A percentile compares a stretch with the other conserved stretches of the same genome.
These are phyloP conservation scores for Drosophila colorata DNA, from an alignment of 2,888 invertebrate genomes.

Conservation along the genomic window DNA sequence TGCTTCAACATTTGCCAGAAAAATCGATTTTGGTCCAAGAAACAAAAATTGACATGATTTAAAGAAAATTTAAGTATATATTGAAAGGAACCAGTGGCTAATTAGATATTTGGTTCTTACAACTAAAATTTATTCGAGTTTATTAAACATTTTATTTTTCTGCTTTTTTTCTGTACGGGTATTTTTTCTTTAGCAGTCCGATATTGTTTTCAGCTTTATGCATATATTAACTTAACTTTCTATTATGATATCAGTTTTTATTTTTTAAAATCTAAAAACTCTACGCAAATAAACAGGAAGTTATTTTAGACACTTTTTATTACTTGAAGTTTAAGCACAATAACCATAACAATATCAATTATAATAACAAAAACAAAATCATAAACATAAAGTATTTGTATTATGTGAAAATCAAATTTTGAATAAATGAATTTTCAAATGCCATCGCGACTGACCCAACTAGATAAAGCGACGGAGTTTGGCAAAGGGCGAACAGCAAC, in stretches of 20 bases:
- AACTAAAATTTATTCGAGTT: background rate
- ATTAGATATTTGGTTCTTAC: background rate
- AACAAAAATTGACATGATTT: no score
- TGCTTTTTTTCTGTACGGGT: no score
- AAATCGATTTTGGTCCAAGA: background rate
- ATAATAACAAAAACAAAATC: slow-evolving; percentile 8
- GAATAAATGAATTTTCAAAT: slow-evolving; percentile 44
- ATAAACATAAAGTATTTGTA: slow-evolving; percentile 14
- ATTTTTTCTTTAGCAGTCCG: no score
- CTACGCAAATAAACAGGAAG: background rate
- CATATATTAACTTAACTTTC: no score
- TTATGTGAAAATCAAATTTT: slow-evolving; percentile 34
- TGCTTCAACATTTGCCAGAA: background rate
- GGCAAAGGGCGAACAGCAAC: slow-evolving; percentile 24
- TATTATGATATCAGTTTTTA: no score
- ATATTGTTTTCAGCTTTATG: no score
- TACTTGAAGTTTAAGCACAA: background rate
- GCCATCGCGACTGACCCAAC: slow-evolving; percentile 15
- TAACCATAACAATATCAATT: background rate
- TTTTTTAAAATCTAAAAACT: background rate
- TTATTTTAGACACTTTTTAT: background rate
- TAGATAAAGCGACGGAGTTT: slow-evolving; percentile 27
- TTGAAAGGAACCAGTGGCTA: background rate
- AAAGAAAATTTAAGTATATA: no score
- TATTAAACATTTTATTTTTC: no score